A percentile compares a stretch with the other conserved stretches of the same genome.
phyloP scores from a whole-genome alignment of 2,888 invertebrate species.

The Acanthosepion esculentum region DNA sequence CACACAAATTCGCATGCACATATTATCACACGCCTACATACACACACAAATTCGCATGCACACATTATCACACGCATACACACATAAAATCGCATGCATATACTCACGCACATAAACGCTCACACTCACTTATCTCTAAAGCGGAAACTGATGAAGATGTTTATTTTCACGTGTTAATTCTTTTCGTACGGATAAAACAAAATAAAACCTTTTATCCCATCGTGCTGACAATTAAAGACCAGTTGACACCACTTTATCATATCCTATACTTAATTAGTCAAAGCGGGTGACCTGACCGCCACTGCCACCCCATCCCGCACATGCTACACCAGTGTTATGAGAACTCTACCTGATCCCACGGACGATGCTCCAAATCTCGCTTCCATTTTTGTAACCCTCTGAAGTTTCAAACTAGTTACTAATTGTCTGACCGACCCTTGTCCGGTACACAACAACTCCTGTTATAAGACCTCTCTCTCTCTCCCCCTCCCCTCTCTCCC shows the following conservation, averaged over 20 bases:
- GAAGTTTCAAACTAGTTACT: too few relatives aligned
- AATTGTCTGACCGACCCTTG: too few relatives aligned
- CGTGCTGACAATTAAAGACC: not conserved
- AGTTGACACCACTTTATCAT: not conserved
- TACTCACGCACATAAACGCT: too few relatives aligned
- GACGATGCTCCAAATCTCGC: not conserved
- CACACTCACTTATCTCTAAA: not conserved
- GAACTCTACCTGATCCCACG: not conserved
- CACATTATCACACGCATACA: too few relatives aligned
- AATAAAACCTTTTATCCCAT: not conserved
- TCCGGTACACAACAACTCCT: too few relatives aligned
- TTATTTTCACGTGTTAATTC: not conserved
- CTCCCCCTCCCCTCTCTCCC: too few relatives aligned
- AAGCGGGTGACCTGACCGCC: not conserved
- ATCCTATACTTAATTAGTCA: not conserved
- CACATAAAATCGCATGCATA: too few relatives aligned
- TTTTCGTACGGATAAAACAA: not conserved
- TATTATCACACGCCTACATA: too few relatives aligned
- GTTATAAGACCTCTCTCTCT: too few relatives aligned
- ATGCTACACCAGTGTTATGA: not conserved
- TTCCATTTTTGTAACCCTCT: not conserved
- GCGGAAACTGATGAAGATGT: not conserved
- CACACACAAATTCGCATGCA: too few relatives aligned
- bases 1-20: too few relatives aligned
- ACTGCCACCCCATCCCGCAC: not conserved